Percentiles rank a stretch among this genome's conserved stretches.
phyloP scores from a whole-genome alignment of 2,797 vertebrate species.

The Acridotheres tristis region DNA sequence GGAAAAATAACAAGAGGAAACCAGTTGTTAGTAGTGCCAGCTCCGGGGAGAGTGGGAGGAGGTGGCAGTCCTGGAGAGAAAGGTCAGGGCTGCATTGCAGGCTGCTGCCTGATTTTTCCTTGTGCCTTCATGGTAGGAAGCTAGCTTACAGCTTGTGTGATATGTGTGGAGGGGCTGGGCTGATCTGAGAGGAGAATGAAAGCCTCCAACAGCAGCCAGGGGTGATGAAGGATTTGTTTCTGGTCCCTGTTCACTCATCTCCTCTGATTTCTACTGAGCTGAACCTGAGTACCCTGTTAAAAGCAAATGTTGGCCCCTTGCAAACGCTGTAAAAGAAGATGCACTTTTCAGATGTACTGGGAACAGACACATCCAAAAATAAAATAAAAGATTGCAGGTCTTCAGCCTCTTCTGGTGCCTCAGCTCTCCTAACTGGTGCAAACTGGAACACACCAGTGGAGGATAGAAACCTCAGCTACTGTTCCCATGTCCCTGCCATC shows the following conservation, averaged over 20 bases:
- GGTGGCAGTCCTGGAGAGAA: constrained; percentile 37
- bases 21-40: constrained; percentile 43
- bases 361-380: neutral
- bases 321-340: neutral
- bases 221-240: neutral
- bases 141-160: neutral
- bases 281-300: neutral
- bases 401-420: neutral
- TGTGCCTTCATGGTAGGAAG: neutral
- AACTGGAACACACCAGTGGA: neutral
- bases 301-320: neutral
- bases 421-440: neutral
- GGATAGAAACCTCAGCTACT: neutral
- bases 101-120: neutral
- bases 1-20: constrained; percentile 62
- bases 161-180: neutral
- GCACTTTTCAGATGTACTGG: neutral
- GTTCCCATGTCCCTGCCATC: neutral
- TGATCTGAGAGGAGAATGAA: neutral
- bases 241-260: neutral
- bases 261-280: neutral
- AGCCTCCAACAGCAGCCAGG: neutral
- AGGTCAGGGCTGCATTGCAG: constrained; percentile 21
- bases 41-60: constrained; percentile 26
- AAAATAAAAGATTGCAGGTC: neutral